These are phyloP conservation scores for Sphyrna mokarran DNA, from an alignment of 2,113 vertebrate species.

Conservation along the genomic window DNA sequence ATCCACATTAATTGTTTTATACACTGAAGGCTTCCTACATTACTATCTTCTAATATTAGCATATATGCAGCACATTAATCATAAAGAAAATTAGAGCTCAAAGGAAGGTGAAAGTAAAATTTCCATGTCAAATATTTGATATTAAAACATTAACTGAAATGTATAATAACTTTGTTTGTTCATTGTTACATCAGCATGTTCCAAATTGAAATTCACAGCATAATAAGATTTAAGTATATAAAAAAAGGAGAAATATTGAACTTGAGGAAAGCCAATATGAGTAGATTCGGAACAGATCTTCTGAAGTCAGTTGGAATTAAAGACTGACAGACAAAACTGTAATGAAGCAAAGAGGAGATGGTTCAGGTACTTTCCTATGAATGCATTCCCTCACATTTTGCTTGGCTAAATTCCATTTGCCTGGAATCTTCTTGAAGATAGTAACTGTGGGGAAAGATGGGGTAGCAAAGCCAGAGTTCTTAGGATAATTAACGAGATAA, in stretches of 20 bases:
- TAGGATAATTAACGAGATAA: not conserved
- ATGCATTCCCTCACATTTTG: too few relatives aligned
- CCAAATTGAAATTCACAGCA: not conserved
- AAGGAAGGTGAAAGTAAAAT: not conserved
- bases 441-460: not conserved
- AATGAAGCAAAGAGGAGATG: not conserved
- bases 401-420: too few relatives aligned
- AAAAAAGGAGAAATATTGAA: not conserved
- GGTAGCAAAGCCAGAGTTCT: not conserved
- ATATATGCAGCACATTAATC: not conserved
- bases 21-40: not conserved
- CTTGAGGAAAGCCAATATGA: not conserved
- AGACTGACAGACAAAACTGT: not conserved
- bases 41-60: not conserved
- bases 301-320: not conserved
- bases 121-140: not conserved
- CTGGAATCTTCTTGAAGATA: too few relatives aligned
- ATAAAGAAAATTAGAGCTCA: slow-evolving; percentile 2
- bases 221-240: not conserved
- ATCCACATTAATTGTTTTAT: slow-evolving; percentile 1
- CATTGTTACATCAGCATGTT: not conserved
- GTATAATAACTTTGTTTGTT: not conserved
- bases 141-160: not conserved
- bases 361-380: not conserved
- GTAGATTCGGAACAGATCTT: not conserved